These are phyloP conservation scores for Geopemphigus sp. DNA, from an alignment of 1,140 invertebrate genomes.

Conservation along the genomic window DNA sequence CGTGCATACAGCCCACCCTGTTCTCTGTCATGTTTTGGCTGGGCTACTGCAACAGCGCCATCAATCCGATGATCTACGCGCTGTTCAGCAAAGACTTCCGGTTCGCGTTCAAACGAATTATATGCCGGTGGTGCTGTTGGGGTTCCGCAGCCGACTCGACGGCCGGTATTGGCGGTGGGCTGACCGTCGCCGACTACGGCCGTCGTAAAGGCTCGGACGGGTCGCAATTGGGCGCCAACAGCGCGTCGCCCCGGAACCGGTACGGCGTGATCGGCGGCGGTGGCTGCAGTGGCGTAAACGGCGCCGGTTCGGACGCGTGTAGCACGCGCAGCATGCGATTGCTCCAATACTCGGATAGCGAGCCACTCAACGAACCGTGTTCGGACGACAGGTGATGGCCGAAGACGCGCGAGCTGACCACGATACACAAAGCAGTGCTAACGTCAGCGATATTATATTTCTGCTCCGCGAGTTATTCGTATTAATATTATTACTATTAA, in stretches of 20 bases:
- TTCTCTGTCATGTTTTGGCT: constrained; percentile 95
- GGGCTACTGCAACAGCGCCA: constrained; percentile 93
- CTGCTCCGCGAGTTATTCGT: neutral
- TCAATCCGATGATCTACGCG: constrained; percentile 90
- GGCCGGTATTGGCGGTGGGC: constrained; percentile 2
- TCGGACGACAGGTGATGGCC: constrained; percentile 61
- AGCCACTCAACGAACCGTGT: constrained; percentile 57
- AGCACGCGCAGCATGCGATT: constrained; percentile 38
- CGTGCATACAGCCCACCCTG: constrained; percentile 74
- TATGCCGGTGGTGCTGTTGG: constrained; percentile 76
- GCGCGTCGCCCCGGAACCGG: constrained; percentile 55
- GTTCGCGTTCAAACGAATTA: constrained; percentile 86
- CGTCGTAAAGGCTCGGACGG: constrained; percentile 65
- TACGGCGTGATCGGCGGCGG: constrained; percentile 51
- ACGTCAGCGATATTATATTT: too few species aligned
- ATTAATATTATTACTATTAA: constrained; percentile 19
- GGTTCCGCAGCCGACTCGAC: constrained; percentile 45
- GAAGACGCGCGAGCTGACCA: too few species aligned
- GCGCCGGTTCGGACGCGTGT: constrained; percentile 16
- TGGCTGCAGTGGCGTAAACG: constrained; percentile 42
- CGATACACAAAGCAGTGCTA: too few species aligned
- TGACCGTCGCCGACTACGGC: constrained; percentile 37
- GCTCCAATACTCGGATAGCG: constrained; percentile 57
- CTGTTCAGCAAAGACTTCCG: constrained; percentile 90
- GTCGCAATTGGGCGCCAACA: constrained; percentile 58